Base-by-base conservation (phyloP, 2,113 vertebrate species). In the Dipodomys ordii region DNA sequence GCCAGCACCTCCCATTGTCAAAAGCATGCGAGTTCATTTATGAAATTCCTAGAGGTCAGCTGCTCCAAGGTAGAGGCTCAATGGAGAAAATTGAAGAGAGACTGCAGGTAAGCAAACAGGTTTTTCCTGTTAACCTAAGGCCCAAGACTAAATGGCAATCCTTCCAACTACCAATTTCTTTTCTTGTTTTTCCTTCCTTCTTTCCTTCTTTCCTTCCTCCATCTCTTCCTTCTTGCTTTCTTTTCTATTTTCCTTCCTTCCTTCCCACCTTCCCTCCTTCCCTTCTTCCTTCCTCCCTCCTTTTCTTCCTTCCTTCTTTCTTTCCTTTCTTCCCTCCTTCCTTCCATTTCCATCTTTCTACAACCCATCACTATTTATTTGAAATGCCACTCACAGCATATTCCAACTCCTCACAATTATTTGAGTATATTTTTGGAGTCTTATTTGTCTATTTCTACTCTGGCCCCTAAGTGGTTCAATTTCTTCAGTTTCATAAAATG, bases 371-470 rank as follows among this genome's bases (percentile, higher is more conserved):
- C 60, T 30, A n/a, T 18, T 57, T 72, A 62, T 30, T 2, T 5
- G 27, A 90, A 87, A 95, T 78, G 64, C 18, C n/a, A 68, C 25
- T 27, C 90, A 35, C 25, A 65, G 88, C 5, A 11, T 84, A 46
- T 69, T 90, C 84, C 46, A 87, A 60, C 76, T 77, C 80, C 65
- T 53, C 19, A 28, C 62, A 53, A 44, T 65, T 90, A 69, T 92
- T 72, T 65, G 78, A 10, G 27, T 73, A 92, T 84, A 60, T 84
- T 77, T 92, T 83, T 73, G 28, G 53, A 78, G 19, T 87, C 67
- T 44, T 57, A 2, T 28, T 82, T 88, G 88, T 92, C 78, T 79
- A 22, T 72, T 93, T 28, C 80, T 90, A 76, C 15, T 72, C 53
- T 65, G 91, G 22, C 28, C 18, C 10, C 16, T 27, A 87, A 92